Percentiles rank a stretch among this genome's conserved stretches.
These are phyloP conservation scores for Lochmaea crataegi DNA, from an alignment of 2,888 invertebrate genomes.

Conservation along the genomic window DNA sequence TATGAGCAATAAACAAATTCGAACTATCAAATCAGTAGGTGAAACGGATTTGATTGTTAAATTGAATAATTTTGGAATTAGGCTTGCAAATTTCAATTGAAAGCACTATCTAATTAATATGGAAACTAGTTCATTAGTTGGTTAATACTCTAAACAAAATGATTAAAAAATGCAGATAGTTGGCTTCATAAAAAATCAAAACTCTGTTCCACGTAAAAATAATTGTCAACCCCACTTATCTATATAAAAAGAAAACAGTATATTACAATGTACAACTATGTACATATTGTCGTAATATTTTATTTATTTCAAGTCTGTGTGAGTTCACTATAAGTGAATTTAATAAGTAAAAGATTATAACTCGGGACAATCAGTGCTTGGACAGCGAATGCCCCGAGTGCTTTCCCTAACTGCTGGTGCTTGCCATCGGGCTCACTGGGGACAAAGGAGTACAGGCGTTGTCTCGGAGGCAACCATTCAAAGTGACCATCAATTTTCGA, in stretches of 20 bases:
- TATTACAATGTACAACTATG: constrained; percentile 64
- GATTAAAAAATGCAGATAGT: not conserved
- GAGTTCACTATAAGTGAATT: constrained; percentile 29
- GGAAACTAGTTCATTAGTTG: too few relatives aligned
- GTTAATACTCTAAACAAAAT: constrained; percentile 1
- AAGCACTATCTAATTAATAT: not conserved
- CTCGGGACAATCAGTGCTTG: constrained; percentile 65
- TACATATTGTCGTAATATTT: constrained; percentile 66
- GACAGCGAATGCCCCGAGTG: constrained; percentile 67
- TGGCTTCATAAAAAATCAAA: constrained; percentile 25
- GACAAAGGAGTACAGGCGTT: constrained; percentile 88
- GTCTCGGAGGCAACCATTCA: constrained; percentile 91
- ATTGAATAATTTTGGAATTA: not conserved
- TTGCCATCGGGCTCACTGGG: constrained; percentile 86
- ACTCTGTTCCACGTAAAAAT: constrained; percentile 39
- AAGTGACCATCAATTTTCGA: constrained; percentile 84
- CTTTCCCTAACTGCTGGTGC: constrained; percentile 92
- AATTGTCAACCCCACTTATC: constrained; percentile 45
- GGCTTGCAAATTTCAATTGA: not conserved
- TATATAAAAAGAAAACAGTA: constrained; percentile 43
- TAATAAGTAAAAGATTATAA: constrained; percentile 34
- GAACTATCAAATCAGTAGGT: too few relatives aligned
- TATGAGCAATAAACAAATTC: too few relatives aligned
- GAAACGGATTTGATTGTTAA: too few relatives aligned
- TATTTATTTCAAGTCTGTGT: constrained; percentile 47